Base-by-base conservation (phyloP, 2,888 invertebrate genomes). In the Griposia aprilina region DNA sequence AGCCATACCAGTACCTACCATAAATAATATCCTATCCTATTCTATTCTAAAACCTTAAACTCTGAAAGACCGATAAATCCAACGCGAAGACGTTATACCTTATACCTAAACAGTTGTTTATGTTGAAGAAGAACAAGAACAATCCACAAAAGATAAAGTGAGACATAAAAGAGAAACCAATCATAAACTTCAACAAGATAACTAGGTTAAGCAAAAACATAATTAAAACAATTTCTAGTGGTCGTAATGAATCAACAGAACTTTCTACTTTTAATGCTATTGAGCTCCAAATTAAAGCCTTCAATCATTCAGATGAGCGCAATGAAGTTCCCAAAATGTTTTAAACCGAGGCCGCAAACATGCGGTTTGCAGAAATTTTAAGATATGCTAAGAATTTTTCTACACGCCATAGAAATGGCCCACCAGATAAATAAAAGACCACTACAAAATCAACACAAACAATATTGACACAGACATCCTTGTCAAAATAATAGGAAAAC, bases 291-390 rank as follows among this genome's bases (percentile, higher is more conserved):
- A 45, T 45, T 45, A 41, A 41, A 10, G 45, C 45, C 45, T 45
- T 45, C 45, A 45, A 1, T 45, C 45, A 10, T 45, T 45, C 7
- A 45, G 45, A 63, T 17, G 52, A 71, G 50, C 23, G 10, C 17
- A 78, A 70, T 69, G 76, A 82, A 83, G 84, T 87, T 82, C 76
- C 73, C 48, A 76, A 87, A 69, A 82, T 82, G 75, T 81, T 82
- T 68, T 76, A 67, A 62, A 59, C 68, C 13, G 17, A 41, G 26
- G 79, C 23, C 52, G 79, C 77, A 77, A 83, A 81, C 80, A 83
- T 59, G 89, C 79, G 85, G 87, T 80, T 81, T 71, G 45, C 68
- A 71, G 79, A 90, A 86, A 90, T 89, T 74, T 78, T 77, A 79
- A 83, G 89, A 89, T 90, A 88, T 88, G 78, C 86, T 81, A 67